A percentile compares a stretch with the other conserved stretches of the same genome.
These are phyloP conservation scores for Odontothrips loti DNA, from an alignment of 2,888 invertebrate species.

Conservation along the genomic window DNA sequence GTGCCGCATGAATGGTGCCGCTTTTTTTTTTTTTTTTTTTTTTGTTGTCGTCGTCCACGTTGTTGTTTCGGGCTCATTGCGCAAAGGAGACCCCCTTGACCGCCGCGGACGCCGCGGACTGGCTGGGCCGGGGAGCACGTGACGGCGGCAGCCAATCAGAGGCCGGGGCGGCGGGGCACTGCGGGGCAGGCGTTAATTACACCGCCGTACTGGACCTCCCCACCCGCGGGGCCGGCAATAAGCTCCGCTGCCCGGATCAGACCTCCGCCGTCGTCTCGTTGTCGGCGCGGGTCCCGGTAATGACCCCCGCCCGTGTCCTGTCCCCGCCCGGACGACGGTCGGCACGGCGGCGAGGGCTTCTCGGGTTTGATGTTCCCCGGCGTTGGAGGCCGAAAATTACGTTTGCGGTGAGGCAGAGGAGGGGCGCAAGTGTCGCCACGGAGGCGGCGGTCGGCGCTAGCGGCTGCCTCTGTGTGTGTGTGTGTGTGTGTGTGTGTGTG, in stretches of 20 bases:
- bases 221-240: not conserved
- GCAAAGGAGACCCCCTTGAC: too few species aligned
- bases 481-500: not conserved
- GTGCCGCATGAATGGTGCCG: too few species aligned
- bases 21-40: not conserved
- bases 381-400: constrained; percentile 3
- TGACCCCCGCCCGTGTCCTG: not conserved
- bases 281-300: not conserved
- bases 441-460: not conserved
- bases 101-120: too few species aligned
- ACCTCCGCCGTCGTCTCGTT: constrained; percentile 6
- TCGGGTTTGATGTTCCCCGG: not conserved
- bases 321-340: not conserved
- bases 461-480: not conserved
- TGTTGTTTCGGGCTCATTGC: too few species aligned
- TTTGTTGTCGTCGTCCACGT: too few species aligned
- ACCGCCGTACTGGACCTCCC: not conserved
- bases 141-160: not conserved
- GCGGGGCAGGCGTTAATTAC: not conserved
- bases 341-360: not conserved
- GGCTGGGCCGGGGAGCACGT: not conserved
- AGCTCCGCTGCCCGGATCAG: too few species aligned
- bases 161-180: too few species aligned
- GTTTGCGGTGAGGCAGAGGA: constrained; percentile 10
- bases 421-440: constrained; percentile 4